Percentiles rank a stretch among this genome's conserved stretches.
These are phyloP conservation scores for Drosophila mercatorum DNA, from an alignment of 2,888 invertebrate species.

Conservation along the genomic window DNA sequence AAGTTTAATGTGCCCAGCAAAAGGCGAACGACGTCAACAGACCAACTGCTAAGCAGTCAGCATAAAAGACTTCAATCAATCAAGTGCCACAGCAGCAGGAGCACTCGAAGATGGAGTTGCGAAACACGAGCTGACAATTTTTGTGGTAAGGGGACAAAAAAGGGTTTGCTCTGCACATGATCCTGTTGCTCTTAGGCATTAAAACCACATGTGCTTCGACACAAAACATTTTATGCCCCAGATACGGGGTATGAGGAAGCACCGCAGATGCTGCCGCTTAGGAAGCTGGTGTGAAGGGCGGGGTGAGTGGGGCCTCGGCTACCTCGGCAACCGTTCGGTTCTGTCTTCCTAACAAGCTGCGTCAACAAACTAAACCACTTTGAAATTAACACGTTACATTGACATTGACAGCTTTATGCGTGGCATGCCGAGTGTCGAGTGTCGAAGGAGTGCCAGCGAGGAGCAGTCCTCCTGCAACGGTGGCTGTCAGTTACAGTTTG, in stretches of 20 bases:
- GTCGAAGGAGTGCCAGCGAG: conserved; percentile 22
- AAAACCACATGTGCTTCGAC: conserved; percentile 69
- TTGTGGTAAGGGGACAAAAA: conserved; percentile 34
- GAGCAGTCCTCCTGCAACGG: conserved; percentile 27
- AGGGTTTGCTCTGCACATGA: conserved; percentile 30
- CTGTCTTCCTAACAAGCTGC: conserved; percentile 69
- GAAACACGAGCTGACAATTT: conserved; percentile 28
- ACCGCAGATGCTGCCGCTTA: conserved; percentile 16
- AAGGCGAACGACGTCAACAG: conserved; percentile 38
- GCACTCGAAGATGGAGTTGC: conserved; percentile 17
- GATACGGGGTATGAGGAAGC: conserved; percentile 26
- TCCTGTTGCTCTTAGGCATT: conserved; percentile 48
- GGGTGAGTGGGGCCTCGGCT: conserved; percentile 11
- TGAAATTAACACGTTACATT: conserved; percentile 81
- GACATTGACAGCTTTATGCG: conserved; percentile 82
- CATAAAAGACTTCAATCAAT: conserved; percentile 69
- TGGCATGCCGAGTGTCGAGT: conserved; percentile 75
- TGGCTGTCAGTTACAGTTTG: conserved; percentile 70
- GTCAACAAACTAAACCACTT: conserved; percentile 80
- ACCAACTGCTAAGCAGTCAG: conserved; percentile 41
- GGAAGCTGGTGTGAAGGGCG: conserved; percentile 12
- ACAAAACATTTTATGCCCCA: conserved; percentile 64
- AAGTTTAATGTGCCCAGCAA: conserved; percentile 50
- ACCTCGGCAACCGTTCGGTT: conserved; percentile 19
- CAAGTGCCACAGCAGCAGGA: conserved; percentile 58